Evolutionary conservation across 2,797 vertebrate species (phyloP), one percentile per base, ranked within the genome.

Genomic region (Sebastes nivosus): DNA sequence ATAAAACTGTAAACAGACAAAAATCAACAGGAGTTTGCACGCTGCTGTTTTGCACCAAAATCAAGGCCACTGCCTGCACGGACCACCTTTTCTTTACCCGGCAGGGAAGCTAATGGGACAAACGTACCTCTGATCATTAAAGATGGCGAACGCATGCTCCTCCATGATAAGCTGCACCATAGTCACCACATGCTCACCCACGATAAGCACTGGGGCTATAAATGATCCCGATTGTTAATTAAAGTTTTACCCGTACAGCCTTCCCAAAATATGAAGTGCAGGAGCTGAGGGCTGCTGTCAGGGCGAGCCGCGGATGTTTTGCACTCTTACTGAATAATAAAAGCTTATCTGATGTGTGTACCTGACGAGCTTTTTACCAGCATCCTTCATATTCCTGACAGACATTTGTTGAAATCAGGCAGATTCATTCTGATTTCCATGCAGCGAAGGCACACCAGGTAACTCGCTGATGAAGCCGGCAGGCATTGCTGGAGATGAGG

Each of bases 181-280:
- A 66, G 70, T 55, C 66, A 54, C 74, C 86, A 68, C 82, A 82
- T 84, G 86, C 52, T 85, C 74, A 12, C 54, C 63, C 55, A 24
- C 3, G 86, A 92, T 92, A 92, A 92, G 84, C 78, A 67, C 77
- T 20, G 38, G 79, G 79, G 85, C 83, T 79, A 82, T 85, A 85
- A 90, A 81, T 73, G 77, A 81, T 86, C 69, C 77, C 8, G 63
- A 81, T 77, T 88, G 36, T 87, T 92, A 85, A 91, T 89, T 79
- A 78, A 72, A 66, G 65, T 90, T 90, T 82, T 38, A 89, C 54
- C 60, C 57, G 50, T 27, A 24, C 27, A 38, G 65, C 67, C 30
- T 46, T 57, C 65, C 36, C n/a, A 36, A 78, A 74, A 86, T 76
- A 38, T 67, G 50, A 84, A 80, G 55, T 16, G 0, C 75, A 46